phyloP scores from a whole-genome alignment of 2,888 invertebrate species.

The Strigamia transsilvanica region DNA sequence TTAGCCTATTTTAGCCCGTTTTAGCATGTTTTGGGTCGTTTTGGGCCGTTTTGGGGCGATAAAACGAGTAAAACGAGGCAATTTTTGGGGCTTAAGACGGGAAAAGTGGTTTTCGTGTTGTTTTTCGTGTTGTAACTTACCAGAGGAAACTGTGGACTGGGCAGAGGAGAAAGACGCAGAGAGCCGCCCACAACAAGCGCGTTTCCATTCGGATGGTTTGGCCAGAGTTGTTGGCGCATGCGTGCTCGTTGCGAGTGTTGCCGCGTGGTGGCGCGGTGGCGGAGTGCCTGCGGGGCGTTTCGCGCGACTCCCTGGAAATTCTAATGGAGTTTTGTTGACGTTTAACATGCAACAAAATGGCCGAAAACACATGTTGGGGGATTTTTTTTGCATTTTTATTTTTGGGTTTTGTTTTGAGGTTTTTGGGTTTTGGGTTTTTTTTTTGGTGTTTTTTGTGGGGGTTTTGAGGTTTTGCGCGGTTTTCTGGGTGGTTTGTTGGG shows the following conservation, averaged over 20 bases:
- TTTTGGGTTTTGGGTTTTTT: too few species aligned
- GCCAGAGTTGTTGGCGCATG: background rate
- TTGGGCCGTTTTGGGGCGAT: too few species aligned
- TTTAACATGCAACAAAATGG: conserved; percentile 13
- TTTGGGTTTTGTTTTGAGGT: background rate
- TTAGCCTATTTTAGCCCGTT: too few species aligned
- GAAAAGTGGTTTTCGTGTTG: background rate
- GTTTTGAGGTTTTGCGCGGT: too few species aligned
- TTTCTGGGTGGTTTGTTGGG: too few species aligned
- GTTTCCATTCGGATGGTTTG: conserved; percentile 60
- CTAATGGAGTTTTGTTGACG: conserved; percentile 39
- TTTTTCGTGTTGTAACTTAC: conserved; percentile 70
- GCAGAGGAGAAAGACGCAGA: conserved; percentile 85
- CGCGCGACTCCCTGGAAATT: conserved; percentile 1
- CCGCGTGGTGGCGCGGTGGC: conserved; percentile 58
- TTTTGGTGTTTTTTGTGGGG: too few species aligned
- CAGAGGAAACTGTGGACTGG: conserved; percentile 88
- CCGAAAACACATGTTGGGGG: background rate
- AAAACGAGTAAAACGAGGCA: background rate
- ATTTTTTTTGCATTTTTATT: background rate
- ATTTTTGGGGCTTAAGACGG: background rate
- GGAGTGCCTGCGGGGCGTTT: background rate
- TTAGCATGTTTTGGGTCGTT: too few species aligned
- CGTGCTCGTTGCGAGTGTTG: background rate
- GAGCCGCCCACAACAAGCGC: conserved; percentile 82